Evolutionary conservation across 2,888 invertebrate genomes (phyloP), one percentile per base, ranked within the genome.

Genomic region (Galerucella nymphaeae): DNA sequence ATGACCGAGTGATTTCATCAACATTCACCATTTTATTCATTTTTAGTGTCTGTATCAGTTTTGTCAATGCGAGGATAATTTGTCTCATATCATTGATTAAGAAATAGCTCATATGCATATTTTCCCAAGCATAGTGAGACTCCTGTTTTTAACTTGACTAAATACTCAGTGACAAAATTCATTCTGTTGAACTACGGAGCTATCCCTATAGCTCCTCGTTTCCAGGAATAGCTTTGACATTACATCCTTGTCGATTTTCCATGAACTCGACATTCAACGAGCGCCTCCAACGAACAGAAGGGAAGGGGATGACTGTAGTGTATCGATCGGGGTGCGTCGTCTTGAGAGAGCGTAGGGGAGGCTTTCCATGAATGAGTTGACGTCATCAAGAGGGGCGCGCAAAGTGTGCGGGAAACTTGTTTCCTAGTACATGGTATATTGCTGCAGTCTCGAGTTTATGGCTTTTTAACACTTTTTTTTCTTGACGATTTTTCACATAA

Each of bases 301-400:
- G 50, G 72, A 58, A 20, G 72, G 65, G 57, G 75, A 71, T 71
- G 71, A 68, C 62, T 66, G 68, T 72, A 75, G 75, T 73, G 78
- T 71, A 57, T 75, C 74, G 73, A 71, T 61, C 73, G 63, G 76
- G 74, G 75, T 71, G 70, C 75, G 79, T 75, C 75, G 76, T 62
- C 78, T 77, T 76, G 70, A 69, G 65, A 69, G 67, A 45, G 58
- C 72, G 78, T 78, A 78, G 80, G 79, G 79, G 80, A 78, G 63
- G 75, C 45, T 62, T 75, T 78, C 77, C 72, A 79, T 81, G 81
- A 81, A 81, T 81, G 81, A 81, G 78, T 77, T 81, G 79, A 81
- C 81, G 81, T 81, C 81, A 48, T 70, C 61, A 20, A 5, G 20
- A 20, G 57, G 75, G 62, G 71, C 71, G 75, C 58, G 20, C 41